These are phyloP conservation scores for Trichacis sp. DNA, from an alignment of 2,888 invertebrate species.

Conservation along the genomic window DNA sequence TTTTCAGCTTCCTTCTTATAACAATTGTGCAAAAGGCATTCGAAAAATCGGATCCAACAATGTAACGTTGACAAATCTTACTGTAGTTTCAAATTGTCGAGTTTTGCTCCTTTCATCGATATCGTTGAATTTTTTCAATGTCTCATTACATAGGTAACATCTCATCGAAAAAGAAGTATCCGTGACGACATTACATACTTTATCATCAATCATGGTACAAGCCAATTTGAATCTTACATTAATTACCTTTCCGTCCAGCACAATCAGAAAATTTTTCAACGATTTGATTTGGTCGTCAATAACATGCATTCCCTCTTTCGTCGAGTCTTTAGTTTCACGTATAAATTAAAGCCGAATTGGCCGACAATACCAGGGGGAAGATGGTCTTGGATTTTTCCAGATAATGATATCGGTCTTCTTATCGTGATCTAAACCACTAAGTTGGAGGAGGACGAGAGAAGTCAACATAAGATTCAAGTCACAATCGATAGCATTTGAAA, in stretches of 20 bases:
- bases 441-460: slow-evolving; percentile 18
- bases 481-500: too few relatives aligned
- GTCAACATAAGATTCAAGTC: slow-evolving; percentile 2
- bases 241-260: too few relatives aligned
- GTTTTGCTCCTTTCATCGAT: slow-evolving; percentile 16
- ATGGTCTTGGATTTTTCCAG: too few relatives aligned
- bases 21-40: slow-evolving; percentile 31
- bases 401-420: too few relatives aligned
- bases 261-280: slow-evolving; percentile 10
- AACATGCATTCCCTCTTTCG: slow-evolving; percentile 8
- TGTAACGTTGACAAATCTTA: too few relatives aligned
- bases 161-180: slow-evolving; percentile 26
- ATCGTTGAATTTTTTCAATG: slow-evolving; percentile 36
- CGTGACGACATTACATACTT: too few relatives aligned
- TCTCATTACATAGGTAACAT: slow-evolving; percentile 38
- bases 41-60: slow-evolving; percentile 35
- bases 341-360: too few relatives aligned
- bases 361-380: too few relatives aligned
- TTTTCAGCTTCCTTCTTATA: too few relatives aligned
- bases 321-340: slow-evolving; percentile 13
- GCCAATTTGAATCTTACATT: slow-evolving; percentile 2
- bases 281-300: slow-evolving; percentile 27
- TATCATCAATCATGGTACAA: too few relatives aligned
- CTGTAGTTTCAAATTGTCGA: too few relatives aligned
- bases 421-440: neutral